Evolutionary conservation across 2,113 vertebrate genomes (phyloP).

Genomic region (Sus scrofa): DNA sequence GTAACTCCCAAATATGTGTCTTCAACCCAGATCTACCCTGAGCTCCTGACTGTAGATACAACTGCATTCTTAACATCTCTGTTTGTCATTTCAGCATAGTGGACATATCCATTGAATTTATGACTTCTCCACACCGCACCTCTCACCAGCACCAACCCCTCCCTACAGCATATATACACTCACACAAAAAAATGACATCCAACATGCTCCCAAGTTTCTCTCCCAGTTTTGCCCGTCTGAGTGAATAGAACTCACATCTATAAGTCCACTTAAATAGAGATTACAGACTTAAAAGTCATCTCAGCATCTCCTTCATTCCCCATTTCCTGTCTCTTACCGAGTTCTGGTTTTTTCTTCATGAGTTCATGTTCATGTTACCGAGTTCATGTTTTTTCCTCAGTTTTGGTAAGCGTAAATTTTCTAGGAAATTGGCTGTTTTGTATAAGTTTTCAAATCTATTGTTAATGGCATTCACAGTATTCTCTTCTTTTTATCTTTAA

Average conservation of each 20-base stretch:
- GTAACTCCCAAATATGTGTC: not conserved
- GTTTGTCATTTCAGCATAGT: not conserved
- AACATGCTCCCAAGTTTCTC: not conserved
- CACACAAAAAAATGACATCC: not conserved
- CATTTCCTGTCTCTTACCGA: not conserved
- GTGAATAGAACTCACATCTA: not conserved
- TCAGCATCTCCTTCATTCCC: not conserved
- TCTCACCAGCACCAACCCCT: not conserved
- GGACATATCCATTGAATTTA: no score
- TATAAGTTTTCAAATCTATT: slow-evolving; percentile 14
- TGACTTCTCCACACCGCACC: not conserved
- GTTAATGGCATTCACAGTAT: not conserved
- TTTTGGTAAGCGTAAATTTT: slow-evolving; percentile 54
- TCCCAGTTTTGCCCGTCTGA: not conserved
- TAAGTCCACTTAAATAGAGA: not conserved
- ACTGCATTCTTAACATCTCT: not conserved
- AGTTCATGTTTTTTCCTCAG: no score
- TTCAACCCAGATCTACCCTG: slow-evolving; percentile 1
- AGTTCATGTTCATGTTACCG: no score
- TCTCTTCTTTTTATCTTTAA: no score
- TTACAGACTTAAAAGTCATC: not conserved
- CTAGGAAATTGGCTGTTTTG: slow-evolving; percentile 28
- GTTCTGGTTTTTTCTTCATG: slow-evolving; percentile 22
- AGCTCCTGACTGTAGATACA: not conserved
- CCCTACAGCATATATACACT: not conserved